Evolutionary conservation across 92 coral and sea anemone species (phyloP).

Genomic region (Isaurus tuberculatus): DNA sequence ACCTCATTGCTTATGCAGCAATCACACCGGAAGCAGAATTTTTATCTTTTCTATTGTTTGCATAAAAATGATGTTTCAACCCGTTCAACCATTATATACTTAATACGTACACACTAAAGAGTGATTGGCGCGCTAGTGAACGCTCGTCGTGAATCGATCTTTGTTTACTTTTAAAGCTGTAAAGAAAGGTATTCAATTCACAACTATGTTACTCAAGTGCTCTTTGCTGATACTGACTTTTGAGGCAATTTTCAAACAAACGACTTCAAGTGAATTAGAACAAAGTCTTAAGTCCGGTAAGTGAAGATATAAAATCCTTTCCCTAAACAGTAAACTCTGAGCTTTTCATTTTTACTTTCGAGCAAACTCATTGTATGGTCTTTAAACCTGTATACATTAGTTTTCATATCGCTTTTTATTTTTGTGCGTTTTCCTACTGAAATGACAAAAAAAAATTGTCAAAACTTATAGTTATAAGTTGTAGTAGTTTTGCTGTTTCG

Average conservation of each 20-base stretch:
- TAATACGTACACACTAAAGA: not conserved
- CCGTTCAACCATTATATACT: not conserved
- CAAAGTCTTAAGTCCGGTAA: not conserved
- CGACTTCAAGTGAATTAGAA: not conserved
- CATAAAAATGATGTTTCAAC: not conserved
- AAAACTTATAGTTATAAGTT: too few species aligned
- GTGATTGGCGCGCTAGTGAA: not conserved
- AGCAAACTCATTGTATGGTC: not conserved
- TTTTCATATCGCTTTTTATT: too few species aligned
- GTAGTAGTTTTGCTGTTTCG: too few species aligned
- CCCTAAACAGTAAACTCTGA: not conserved
- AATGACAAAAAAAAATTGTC: too few species aligned
- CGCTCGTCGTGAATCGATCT: not conserved
- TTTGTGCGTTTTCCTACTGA: too few species aligned
- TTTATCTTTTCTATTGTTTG: not conserved
- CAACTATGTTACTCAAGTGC: not conserved
- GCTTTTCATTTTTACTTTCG: not conserved
- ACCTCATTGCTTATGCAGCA: not conserved
- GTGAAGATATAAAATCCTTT: not conserved
- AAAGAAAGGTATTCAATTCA: not conserved
- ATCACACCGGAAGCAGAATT: not conserved
- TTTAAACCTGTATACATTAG: too few species aligned
- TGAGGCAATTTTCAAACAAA: not conserved
- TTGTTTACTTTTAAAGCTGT: not conserved
- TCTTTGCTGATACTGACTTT: not conserved